phyloP scores from a whole-genome alignment of 2,113 vertebrate species.

The Catharus minimus region DNA sequence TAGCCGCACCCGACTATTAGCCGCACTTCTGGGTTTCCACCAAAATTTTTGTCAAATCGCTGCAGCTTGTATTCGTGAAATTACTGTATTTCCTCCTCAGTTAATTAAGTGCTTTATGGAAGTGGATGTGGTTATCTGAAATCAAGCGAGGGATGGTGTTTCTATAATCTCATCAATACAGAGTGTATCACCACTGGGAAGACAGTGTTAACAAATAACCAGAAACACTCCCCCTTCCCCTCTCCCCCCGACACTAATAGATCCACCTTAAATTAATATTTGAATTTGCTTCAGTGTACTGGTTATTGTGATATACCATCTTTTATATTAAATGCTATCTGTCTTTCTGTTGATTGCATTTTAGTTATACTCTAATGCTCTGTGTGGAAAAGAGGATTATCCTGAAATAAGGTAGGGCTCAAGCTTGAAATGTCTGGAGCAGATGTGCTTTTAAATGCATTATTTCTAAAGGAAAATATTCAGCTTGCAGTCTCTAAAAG shows the following conservation, averaged over 20 bases:
- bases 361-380: not conserved
- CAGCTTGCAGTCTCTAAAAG: not conserved
- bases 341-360: not conserved
- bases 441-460: not conserved
- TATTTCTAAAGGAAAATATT: not conserved
- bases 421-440: not conserved
- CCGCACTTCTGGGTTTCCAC: no score
- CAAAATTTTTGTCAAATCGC: no score
- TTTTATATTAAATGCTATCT: not conserved
- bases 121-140: slow-evolving; percentile 14
- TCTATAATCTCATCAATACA: not conserved
- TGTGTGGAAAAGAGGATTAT: not conserved
- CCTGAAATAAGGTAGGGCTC: not conserved
- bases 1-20: no score
- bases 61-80: no score
- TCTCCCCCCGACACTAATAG: not conserved
- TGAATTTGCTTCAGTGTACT: not conserved
- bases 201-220: not conserved
- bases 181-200: not conserved
- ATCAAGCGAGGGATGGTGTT: not conserved
- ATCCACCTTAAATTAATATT: slow-evolving; percentile 2
- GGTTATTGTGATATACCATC: not conserved
- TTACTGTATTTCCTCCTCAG: not conserved
- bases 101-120: slow-evolving; percentile 27
- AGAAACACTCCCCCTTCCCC: not conserved